phyloP scores from a whole-genome alignment of 1,140 invertebrate genomes.

The Acromyrmex heyeri region DNA sequence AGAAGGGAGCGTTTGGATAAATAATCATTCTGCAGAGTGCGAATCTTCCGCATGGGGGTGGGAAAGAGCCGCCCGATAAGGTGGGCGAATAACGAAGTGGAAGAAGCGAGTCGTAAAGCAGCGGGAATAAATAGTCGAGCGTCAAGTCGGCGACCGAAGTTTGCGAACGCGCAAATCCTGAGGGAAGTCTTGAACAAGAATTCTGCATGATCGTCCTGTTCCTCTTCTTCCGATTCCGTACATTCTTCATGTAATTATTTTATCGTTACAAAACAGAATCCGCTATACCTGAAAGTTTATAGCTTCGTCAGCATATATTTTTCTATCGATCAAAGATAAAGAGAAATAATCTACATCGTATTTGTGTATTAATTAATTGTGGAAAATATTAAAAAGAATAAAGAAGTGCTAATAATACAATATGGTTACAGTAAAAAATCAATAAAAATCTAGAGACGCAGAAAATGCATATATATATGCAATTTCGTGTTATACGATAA shows the following conservation, averaged over 20 bases:
- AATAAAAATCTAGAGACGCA: neutral
- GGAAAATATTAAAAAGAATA: neutral
- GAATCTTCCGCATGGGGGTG: slow-evolving; percentile 32
- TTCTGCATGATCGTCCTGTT: slow-evolving; percentile 53
- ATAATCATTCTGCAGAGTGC: slow-evolving; percentile 62
- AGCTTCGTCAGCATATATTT: slow-evolving; percentile 6
- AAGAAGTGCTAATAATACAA: neutral
- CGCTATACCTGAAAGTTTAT: slow-evolving; percentile 12
- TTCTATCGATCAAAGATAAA: neutral
- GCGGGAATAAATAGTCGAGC: slow-evolving; percentile 63
- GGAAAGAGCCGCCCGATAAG: slow-evolving; percentile 43
- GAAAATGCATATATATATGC: neutral
- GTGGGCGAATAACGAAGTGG: slow-evolving; percentile 63
- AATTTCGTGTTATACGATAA: neutral
- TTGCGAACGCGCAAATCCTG: slow-evolving; percentile 63
- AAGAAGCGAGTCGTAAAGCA: slow-evolving; percentile 64
- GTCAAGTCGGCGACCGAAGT: slow-evolving; percentile 58
- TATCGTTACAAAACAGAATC: slow-evolving; percentile 52
- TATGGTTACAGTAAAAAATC: neutral
- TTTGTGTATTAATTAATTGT: neutral
- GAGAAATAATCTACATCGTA: neutral
- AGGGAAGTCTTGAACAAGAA: slow-evolving; percentile 63
- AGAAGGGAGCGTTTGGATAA: slow-evolving; percentile 62
- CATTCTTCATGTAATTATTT: slow-evolving; percentile 64
- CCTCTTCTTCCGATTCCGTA: slow-evolving; percentile 21